Base-by-base conservation (phyloP, 2,113 vertebrate genomes). In the Coregonus clupeaformis region DNA sequence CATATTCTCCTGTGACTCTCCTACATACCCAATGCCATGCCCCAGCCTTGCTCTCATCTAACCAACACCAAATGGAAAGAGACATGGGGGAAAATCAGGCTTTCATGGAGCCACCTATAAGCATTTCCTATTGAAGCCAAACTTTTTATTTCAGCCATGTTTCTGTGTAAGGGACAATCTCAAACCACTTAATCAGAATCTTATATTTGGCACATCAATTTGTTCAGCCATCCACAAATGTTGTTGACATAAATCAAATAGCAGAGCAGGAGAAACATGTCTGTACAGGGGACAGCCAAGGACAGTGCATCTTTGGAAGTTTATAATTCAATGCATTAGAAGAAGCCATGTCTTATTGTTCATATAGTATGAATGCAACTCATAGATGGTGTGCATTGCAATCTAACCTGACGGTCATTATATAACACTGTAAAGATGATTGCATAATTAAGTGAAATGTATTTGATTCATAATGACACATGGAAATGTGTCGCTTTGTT, bases 371-470 rank as follows among this genome's bases (percentile, higher is more conserved):
- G 36, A 29, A 36, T 18, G 11, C 14, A 42, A 45, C 13, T 45
- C 62, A 27, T 49, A 27, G n/a, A 25, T 47, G 36, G 24, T 47
- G 18, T 64, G 13, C 24, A 11, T 45, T 65, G 5, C 45, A 36
- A 62, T 45, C 24, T 24, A 64, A 73, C 62, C 72, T 25, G 14
- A 16, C 3, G 7, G 36, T 68, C 67, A 45, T 68, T 45, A 68
- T 47, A 9, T 47, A 73, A 36, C 16, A 63, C 55, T 62, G 69
- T 68, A 70, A 75, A 71, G 47, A 80, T 78, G 71, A 71, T 42
- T 2, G 36, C 36, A 30, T 71, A 78, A 69, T 85, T 82, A 80
- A 76, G 59, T 72, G 66, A 75, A 78, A 81, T 71, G 69, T 81
- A 79, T 76, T 80, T 74, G 71, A 83, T 81, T 80, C 59, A 42